Base-by-base conservation (phyloP, 2,113 vertebrate species). In the Zosterops lateralis region DNA sequence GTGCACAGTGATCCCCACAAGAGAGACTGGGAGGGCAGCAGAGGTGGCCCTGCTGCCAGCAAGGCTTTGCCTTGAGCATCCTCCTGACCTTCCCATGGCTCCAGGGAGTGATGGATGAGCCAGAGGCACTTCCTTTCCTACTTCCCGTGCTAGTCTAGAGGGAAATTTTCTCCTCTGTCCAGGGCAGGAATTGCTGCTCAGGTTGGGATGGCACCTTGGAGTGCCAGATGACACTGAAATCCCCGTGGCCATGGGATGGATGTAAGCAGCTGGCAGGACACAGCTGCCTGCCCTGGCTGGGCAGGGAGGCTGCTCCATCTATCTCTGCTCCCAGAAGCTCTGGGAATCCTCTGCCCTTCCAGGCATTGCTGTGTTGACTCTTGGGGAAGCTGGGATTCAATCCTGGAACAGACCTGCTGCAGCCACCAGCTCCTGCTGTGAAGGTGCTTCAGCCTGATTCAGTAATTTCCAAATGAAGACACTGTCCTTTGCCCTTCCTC, bases 81-180 rank as follows among this genome's bases (percentile, higher is more conserved):
- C 42, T 86, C 36, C 58, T n/a, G 54, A 28, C 64, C 36, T 73
- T 47, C 29, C 48, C 24, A 8, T 34, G 71, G 71, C 71, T 67
- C 17, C 44, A 22, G 65, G 11, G 16, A 31, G 18, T 7, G 29
- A 28, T n/a, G 76, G 36, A 64, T 14, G 42, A 61, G 51, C 16
- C 12, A 6, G 8, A 31, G 48, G 20, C 9, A 29, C 14, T 38
- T 56, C n/a, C 44, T 32, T 74, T 62, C 73, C 64, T 38, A 3
- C 42, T 81, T 28, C 38, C 31, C 3, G 1, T 0, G 0, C 45
- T 40, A 51, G 15, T 68, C 29, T 1, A 0, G 21, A 60, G 53
- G 51, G 17, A 25, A 38, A 10, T 50, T 48, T 64, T 64, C 44
- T 74, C 51, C 38, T 45, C 50, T 18, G 12, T 40, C 20, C 1